Base-by-base conservation (phyloP, 2,113 vertebrate genomes). In the Reinhardtius hippoglossoides region DNA sequence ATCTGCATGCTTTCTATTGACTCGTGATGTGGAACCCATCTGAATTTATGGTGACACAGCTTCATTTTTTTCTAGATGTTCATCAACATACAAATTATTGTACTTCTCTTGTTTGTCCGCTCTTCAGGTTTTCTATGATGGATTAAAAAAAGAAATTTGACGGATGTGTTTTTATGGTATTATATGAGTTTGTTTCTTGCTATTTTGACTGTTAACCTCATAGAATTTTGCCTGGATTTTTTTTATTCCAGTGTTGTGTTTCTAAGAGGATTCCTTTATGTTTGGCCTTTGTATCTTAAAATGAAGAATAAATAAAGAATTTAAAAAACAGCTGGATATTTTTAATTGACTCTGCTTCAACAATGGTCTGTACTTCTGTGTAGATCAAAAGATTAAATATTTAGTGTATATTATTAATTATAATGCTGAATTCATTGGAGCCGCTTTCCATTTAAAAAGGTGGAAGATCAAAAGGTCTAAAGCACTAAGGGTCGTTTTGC, bases 371-470 rank as follows among this genome's bases (percentile, higher is more conserved):
- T 13, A 27, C 44, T 10, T 71, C 23, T 68, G 8, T 73, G 9
- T 21, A 14, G 23, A 9, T 54, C 9, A n/a, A 21, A 15, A 66
- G 46, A 15, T 70, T 20, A 60, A 71, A 82, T 74, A 61, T 84
- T 61, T 21, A 23, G n/a, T 26, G 35, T 57, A n/a, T 75, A 62
- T 54, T 59, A 57, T 27, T 44, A 44, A 64, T 76, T 59, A 57
- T 60, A 67, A 23, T 37, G 27, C 76, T 73, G 71, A 83, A 88
- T 89, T 89, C 57, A 77, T 79, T 72, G 20, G 27, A 78, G 82
- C 86, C 74, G 83, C 80, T 92, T 91, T 91, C 87, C 85, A 91
- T 92, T 89, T 88, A 71, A 90, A 89, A 87, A 89, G 89, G 85
- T 87, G 64, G 74, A 75, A 75, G 86, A 89, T 91, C 88, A 84